These are phyloP conservation scores for Drosophila lini DNA, from an alignment of 1,140 invertebrate species.

Conservation along the genomic window DNA sequence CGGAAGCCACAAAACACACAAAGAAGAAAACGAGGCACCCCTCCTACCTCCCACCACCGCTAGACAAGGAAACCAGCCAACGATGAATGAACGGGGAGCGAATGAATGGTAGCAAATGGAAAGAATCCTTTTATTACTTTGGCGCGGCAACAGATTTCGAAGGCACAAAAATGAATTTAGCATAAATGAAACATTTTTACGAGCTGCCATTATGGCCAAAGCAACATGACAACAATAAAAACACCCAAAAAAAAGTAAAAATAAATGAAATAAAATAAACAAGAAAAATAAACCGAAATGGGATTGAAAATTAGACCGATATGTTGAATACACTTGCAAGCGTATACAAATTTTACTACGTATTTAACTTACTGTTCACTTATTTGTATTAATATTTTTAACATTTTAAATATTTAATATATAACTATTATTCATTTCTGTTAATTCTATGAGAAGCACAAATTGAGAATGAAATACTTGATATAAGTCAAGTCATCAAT, in stretches of 20 bases:
- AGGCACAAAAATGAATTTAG: slow-evolving; percentile 82
- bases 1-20: slow-evolving; percentile 69
- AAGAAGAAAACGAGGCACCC: slow-evolving; percentile 11
- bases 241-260: slow-evolving; percentile 34
- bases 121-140: slow-evolving; percentile 82
- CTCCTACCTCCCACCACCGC: not conserved
- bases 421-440: not conserved
- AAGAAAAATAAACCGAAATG: slow-evolving; percentile 3
- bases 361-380: not conserved
- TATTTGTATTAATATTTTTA: too few relatives aligned
- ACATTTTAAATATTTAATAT: not conserved
- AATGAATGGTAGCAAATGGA: slow-evolving; percentile 49
- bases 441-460: too few relatives aligned
- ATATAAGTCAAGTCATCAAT: too few relatives aligned
- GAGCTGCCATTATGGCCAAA: slow-evolving; percentile 77
- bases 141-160: slow-evolving; percentile 76
- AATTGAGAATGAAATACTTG: not conserved
- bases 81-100: slow-evolving; percentile 15
- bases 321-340: not conserved
- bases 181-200: slow-evolving; percentile 83
- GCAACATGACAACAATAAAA: slow-evolving; percentile 82
- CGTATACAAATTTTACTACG: too few relatives aligned
- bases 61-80: slow-evolving; percentile 37
- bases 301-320: not conserved
- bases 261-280: slow-evolving; percentile 45